These are phyloP conservation scores for Tetraodon nigroviridis DNA, from an alignment of 2,113 vertebrate genomes.

Conservation along the genomic window DNA sequence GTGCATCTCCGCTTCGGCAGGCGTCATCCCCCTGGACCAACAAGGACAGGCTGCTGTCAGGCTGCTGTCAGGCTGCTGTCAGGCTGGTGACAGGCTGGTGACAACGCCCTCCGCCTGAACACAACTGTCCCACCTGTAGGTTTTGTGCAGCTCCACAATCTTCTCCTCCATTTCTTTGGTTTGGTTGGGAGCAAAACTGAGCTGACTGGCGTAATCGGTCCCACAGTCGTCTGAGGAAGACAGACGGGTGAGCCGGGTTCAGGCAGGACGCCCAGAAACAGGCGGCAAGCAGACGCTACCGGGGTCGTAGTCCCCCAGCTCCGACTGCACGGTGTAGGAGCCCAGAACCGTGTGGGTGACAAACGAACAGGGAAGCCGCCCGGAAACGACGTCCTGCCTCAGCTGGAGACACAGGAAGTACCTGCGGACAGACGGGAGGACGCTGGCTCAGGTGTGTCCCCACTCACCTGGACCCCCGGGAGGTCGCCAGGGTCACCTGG, in stretches of 20 bases:
- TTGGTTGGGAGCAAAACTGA: slow-evolving; percentile 90
- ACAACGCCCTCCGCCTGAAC: background rate
- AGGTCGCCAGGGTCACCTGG: no score
- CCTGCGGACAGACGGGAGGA: slow-evolving; percentile 64
- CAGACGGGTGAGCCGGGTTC: background rate
- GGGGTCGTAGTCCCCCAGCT: slow-evolving; percentile 90
- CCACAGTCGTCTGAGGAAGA: slow-evolving; percentile 78
- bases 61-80: background rate
- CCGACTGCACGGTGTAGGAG: slow-evolving; percentile 92
- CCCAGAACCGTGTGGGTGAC: slow-evolving; percentile 89
- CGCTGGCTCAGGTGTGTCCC: background rate
- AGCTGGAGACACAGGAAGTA: slow-evolving; percentile 97
- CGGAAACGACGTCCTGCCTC: slow-evolving; percentile 87
- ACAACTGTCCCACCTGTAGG: slow-evolving; percentile 78
- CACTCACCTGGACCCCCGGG: background rate
- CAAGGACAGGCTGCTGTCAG: background rate
- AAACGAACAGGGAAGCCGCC: slow-evolving; percentile 91
- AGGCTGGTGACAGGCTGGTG: no score
- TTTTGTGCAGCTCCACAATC: slow-evolving; percentile 90
- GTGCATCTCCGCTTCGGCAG: slow-evolving; percentile 94
- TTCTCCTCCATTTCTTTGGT: slow-evolving; percentile 95
- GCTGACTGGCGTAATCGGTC: slow-evolving; percentile 83
- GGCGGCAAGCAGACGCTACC: slow-evolving; percentile 25
- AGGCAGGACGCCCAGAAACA: background rate
- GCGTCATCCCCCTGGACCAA: slow-evolving; percentile 87